Percentiles rank a stretch among this genome's conserved stretches.
These are phyloP conservation scores for Platalea minor DNA, from an alignment of 2,797 vertebrate genomes.

Conservation along the genomic window DNA sequence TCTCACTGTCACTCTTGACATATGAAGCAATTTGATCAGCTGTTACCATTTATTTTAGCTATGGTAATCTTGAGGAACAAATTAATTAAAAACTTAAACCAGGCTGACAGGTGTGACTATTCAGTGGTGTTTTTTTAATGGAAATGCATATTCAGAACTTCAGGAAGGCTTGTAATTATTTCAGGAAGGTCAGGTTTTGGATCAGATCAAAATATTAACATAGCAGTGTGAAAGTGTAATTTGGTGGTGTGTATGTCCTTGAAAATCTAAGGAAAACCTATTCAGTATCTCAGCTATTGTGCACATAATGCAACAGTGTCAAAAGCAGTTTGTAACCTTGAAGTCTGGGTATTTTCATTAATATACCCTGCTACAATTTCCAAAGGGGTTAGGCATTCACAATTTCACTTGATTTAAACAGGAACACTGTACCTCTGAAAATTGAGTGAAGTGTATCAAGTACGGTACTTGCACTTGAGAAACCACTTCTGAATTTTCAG, in stretches of 20 bases:
- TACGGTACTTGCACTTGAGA: background rate
- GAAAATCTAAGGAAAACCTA: background rate
- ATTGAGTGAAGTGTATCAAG: background rate
- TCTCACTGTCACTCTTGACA: background rate
- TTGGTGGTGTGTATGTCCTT: background rate
- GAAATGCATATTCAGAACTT: background rate
- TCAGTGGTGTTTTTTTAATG: background rate
- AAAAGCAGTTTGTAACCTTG: background rate
- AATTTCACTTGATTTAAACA: background rate
- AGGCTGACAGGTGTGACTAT: slow-evolving; percentile 26
- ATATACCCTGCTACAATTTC: background rate
- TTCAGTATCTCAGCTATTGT: background rate
- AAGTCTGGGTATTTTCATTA: background rate
- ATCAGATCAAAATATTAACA: background rate
- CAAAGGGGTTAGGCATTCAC: background rate
- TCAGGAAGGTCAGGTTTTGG: background rate
- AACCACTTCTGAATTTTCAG: background rate
- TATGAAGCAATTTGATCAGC: background rate
- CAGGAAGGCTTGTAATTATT: slow-evolving; percentile 18
- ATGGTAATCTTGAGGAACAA: slow-evolving; percentile 7
- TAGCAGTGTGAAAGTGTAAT: background rate
- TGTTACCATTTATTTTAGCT: slow-evolving; percentile 1
- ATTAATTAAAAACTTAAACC: slow-evolving; percentile 35
- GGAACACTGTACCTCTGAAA: background rate
- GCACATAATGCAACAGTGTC: background rate